A percentile compares a stretch with the other conserved stretches of the same genome.
phyloP scores from a whole-genome alignment of 2,888 invertebrate species.

The Drosophila helvetica region DNA sequence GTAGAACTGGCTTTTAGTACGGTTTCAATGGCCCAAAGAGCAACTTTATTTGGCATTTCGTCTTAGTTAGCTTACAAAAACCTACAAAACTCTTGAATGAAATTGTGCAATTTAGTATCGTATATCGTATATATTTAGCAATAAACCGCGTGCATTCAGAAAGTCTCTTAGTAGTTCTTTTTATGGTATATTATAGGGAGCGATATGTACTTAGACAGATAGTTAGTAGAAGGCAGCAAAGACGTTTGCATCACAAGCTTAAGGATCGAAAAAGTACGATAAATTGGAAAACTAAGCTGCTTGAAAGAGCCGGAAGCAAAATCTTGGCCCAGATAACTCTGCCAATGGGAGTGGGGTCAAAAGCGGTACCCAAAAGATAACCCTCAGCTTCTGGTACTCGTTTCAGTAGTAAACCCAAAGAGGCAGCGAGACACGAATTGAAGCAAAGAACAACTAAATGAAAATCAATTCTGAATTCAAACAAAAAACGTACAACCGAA shows the following conservation, averaged over 20 bases:
- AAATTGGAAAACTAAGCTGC: constrained; percentile 67
- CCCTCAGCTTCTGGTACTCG: constrained; percentile 46
- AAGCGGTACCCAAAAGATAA: constrained; percentile 36
- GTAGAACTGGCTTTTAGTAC: constrained; percentile 53
- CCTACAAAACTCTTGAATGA: constrained; percentile 68
- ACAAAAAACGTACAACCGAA: constrained; percentile 47
- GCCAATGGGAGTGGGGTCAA: constrained; percentile 36
- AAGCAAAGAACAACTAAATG: constrained; percentile 40
- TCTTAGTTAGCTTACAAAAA: constrained; percentile 47
- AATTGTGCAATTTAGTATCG: constrained; percentile 66
- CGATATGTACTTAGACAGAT: constrained; percentile 43
- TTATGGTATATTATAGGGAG: constrained; percentile 51
- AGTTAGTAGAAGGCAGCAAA: constrained; percentile 68
- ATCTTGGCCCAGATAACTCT: constrained; percentile 48
- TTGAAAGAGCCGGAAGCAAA: constrained; percentile 55
- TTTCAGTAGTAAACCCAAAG: constrained; percentile 56
- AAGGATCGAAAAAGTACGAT: constrained; percentile 59
- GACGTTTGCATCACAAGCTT: constrained; percentile 72
- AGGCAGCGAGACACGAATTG: constrained; percentile 71
- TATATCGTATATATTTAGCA: constrained; percentile 48
- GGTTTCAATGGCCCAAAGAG: constrained; percentile 78
- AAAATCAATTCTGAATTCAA: constrained; percentile 23
- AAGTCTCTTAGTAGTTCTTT: constrained; percentile 49
- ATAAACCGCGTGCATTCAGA: constrained; percentile 76
- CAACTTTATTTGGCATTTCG: constrained; percentile 65